phyloP scores from a whole-genome alignment of 2,797 vertebrate species.

The Danio tinwini region DNA sequence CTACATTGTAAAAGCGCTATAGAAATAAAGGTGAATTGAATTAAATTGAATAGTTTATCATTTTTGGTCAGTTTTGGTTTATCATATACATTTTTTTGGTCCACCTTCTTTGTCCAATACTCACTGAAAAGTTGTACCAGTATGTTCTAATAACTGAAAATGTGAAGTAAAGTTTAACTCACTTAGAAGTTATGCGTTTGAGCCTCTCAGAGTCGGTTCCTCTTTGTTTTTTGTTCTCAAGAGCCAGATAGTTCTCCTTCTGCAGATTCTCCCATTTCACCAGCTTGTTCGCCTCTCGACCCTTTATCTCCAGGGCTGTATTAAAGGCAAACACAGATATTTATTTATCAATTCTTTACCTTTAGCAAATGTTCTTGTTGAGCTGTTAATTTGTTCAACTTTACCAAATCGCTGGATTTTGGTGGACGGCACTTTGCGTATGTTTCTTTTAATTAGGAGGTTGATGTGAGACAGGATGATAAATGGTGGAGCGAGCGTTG shows the following conservation, averaged over 20 bases:
- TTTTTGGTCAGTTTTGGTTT: too few relatives aligned
- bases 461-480: slow-evolving; percentile 88
- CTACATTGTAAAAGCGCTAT: too few relatives aligned
- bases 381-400: not conserved
- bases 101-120: not conserved
- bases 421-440: slow-evolving; percentile 71
- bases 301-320: slow-evolving; percentile 75
- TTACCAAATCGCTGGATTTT: slow-evolving; percentile 85
- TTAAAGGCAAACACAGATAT: not conserved
- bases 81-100: too few relatives aligned
- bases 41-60: too few relatives aligned
- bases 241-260: slow-evolving; percentile 86
- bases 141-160: not conserved
- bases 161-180: slow-evolving; percentile 44
- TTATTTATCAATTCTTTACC: not conserved
- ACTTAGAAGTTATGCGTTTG: slow-evolving; percentile 87
- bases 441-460: slow-evolving; percentile 78
- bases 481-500: slow-evolving; percentile 87
- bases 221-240: slow-evolving; percentile 79
- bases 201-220: slow-evolving; percentile 86
- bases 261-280: slow-evolving; percentile 89
- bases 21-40: too few relatives aligned
- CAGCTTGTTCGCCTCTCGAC: slow-evolving; percentile 74
- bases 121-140: too few relatives aligned
- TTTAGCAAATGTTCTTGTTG: not conserved